Conservation (phyloP, 2,888 invertebrate genomes). For the Eupithecia tripunctaria region DNA sequence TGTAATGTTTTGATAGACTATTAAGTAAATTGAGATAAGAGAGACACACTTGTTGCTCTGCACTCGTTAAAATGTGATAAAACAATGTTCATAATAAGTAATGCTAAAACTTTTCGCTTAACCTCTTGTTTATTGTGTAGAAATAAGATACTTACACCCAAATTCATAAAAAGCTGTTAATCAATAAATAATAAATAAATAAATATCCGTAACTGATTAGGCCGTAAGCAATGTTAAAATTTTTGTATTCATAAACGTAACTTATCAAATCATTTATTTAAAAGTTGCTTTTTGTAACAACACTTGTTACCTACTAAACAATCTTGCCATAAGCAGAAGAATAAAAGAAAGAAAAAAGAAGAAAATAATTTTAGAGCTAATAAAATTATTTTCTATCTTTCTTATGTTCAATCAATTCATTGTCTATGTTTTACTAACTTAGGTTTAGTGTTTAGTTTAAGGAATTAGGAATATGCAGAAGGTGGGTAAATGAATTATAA, state of each 20-base stretch:
- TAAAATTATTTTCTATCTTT: too few relatives aligned
- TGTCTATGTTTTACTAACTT: not conserved
- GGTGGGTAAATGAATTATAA: not conserved
- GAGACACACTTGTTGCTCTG: constrained; percentile 17
- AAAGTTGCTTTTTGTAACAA: too few relatives aligned
- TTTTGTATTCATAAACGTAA: too few relatives aligned
- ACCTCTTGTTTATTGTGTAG: not conserved
- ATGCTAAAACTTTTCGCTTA: not conserved
- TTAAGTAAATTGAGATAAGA: constrained; percentile 17
- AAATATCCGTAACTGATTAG: too few relatives aligned
- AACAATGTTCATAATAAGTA: not conserved
- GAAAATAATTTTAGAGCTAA: too few relatives aligned
- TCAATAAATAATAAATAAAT: too few relatives aligned
- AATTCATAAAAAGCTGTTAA: too few relatives aligned
- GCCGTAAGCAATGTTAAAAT: too few relatives aligned
- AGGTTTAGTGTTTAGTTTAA: not conserved
- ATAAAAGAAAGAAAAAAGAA: too few relatives aligned
- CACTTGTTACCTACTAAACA: too few relatives aligned
- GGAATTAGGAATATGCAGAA: not conserved
- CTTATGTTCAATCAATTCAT: not conserved
- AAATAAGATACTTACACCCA: not conserved
- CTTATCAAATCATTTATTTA: too few relatives aligned
- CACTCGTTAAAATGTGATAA: constrained; percentile 9
- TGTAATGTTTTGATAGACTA: constrained; percentile 7
- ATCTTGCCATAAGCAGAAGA: too few relatives aligned